Evolutionary conservation across 2,888 invertebrate species (phyloP).

Genomic region (Piscicola geometra): DNA sequence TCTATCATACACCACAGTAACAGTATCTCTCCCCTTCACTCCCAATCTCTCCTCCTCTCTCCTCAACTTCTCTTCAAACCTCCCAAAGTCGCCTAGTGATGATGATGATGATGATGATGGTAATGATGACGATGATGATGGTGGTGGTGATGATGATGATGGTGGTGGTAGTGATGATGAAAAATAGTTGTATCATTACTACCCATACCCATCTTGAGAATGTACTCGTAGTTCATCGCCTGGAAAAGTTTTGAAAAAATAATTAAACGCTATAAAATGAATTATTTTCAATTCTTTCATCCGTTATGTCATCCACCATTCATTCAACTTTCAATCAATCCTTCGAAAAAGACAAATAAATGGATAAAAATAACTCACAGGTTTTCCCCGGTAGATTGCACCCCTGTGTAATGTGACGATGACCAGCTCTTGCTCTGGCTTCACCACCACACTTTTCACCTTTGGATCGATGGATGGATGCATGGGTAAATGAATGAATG

Average conservation of each 20-base stretch:
- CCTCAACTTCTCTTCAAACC: conserved; percentile 84
- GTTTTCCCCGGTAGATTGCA: conserved; percentile 77
- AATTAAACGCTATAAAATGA: not conserved
- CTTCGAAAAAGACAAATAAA: not conserved
- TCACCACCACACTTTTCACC: conserved; percentile 74
- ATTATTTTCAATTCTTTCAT: not conserved
- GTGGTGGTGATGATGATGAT: not conserved
- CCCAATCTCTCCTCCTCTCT: conserved; percentile 76
- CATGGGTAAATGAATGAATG: not conserved
- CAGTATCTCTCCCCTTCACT: conserved; percentile 69
- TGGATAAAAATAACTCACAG: conserved; percentile 55
- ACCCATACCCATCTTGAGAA: conserved; percentile 13
- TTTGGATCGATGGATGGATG: not conserved
- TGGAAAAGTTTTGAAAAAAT: not conserved
- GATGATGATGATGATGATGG: not conserved
- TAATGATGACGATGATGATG: not conserved
- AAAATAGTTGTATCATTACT: not conserved
- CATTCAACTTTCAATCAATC: not conserved
- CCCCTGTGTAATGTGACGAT: conserved; percentile 78
- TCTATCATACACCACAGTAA: conserved; percentile 69
- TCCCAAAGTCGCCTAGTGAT: conserved; percentile 49
- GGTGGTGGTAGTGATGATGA: not conserved
- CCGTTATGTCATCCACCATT: too few relatives aligned
- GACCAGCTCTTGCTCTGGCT: conserved; percentile 78
- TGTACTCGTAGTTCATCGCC: not conserved